Conservation (phyloP, 2,888 invertebrate species). For the Theodoxus fluviatilis region DNA sequence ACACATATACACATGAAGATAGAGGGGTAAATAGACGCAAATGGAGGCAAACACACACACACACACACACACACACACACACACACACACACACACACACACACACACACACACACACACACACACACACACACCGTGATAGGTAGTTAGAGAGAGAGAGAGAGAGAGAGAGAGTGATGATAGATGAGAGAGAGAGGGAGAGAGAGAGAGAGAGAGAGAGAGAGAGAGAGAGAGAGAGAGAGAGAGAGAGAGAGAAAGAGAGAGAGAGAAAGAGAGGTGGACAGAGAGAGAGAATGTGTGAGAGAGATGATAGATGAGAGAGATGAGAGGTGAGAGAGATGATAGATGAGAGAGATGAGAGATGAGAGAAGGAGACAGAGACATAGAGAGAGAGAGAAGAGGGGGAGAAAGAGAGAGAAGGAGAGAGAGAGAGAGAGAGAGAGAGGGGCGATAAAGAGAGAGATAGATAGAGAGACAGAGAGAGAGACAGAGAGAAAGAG, state of each 20-base stretch:
- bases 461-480: no score
- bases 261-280: neutral
- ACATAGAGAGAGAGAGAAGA: neutral
- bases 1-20: neutral
- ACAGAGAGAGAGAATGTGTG: neutral
- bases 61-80: slow-evolving; percentile 15
- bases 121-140: neutral
- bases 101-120: slow-evolving; percentile 9
- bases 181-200: neutral
- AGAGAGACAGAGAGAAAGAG: no score
- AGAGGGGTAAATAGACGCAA: neutral
- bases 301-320: neutral
- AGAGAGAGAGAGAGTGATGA: slow-evolving; percentile 9
- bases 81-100: neutral
- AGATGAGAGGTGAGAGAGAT: neutral
- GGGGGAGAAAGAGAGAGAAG: neutral
- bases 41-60: slow-evolving; percentile 11
- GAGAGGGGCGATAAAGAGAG: neutral
- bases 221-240: neutral
- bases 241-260: slow-evolving; percentile 18
- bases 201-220: neutral
- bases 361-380: neutral
- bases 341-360: neutral
- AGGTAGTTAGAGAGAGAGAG: neutral
- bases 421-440: neutral